Conservation (phyloP, 2,797 vertebrate genomes). For the Liparis tanakae region DNA sequence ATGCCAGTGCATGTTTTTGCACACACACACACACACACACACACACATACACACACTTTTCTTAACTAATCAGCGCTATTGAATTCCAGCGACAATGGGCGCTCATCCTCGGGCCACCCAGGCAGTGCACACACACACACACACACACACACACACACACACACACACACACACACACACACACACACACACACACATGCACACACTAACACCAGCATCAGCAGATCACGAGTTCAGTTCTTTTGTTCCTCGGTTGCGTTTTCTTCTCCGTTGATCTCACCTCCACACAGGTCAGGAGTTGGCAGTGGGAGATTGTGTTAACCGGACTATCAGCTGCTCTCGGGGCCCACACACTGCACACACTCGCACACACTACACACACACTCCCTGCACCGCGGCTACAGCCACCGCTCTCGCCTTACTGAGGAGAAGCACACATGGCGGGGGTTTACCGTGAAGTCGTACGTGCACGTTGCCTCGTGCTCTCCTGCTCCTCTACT, state of each 20-base stretch:
- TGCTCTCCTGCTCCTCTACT: background rate
- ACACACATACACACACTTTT: conserved; percentile 54
- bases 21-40: conserved; percentile 50
- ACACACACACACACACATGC: conserved; percentile 42
- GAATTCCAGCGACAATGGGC: conserved; percentile 82
- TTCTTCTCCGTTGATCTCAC: conserved; percentile 71
- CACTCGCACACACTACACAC: too few relatives aligned
- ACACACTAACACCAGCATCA: conserved; percentile 58
- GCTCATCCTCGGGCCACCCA: conserved; percentile 83
- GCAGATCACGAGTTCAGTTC: conserved; percentile 78
- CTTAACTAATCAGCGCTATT: conserved; percentile 84
- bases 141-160: conserved; percentile 44
- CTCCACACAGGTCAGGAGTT: conserved; percentile 74
- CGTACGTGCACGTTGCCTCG: background rate
- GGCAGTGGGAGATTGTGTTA: conserved; percentile 56
- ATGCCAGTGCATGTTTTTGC: conserved; percentile 62
- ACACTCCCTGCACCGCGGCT: conserved; percentile 14
- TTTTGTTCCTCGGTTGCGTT: conserved; percentile 78
- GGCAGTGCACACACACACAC: conserved; percentile 4
- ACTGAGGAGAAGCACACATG: background rate
- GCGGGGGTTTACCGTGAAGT: background rate
- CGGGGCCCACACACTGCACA: conserved; percentile 60
- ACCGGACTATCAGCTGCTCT: conserved; percentile 67
- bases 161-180: conserved; percentile 23
- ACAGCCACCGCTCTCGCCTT: conserved; percentile 6